Percentiles rank a stretch among this genome's conserved stretches.
Evolutionary conservation across 2,888 invertebrate genomes (phyloP).

Genomic region (Creontiades dilutus): DNA sequence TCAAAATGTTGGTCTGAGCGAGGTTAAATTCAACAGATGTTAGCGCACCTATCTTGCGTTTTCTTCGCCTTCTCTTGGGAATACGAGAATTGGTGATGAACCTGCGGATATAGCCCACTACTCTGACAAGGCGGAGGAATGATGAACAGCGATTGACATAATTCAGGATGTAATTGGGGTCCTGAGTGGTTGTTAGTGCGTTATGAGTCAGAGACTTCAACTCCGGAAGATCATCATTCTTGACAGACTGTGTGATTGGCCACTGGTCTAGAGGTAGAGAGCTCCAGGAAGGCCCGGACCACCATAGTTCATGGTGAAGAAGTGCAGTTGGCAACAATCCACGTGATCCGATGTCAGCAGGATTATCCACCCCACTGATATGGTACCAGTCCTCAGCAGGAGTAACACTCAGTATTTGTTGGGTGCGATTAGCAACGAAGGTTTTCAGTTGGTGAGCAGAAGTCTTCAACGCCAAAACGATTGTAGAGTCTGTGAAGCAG

Average conservation of each 20-base stretch:
- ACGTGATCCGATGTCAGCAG: not conserved
- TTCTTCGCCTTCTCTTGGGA: no score
- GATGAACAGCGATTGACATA: no score
- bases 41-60: no score
- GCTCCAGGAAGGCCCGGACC: not conserved
- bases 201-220: not conserved
- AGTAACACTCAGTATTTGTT: not conserved
- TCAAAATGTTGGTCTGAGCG: no score
- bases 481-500: not conserved
- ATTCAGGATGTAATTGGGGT: no score
- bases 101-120: no score
- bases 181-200: not conserved
- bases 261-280: not conserved
- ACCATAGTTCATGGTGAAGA: not conserved
- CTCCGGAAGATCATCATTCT: not conserved
- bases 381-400: not conserved
- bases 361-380: not conserved
- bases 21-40: no score
- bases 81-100: no score
- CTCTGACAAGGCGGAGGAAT: no score
- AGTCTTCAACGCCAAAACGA: not conserved
- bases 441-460: not conserved
- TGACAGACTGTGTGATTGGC: not conserved
- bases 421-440: not conserved
- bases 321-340: not conserved